Conservation (phyloP, 1,140 invertebrate genomes). For the Pachyrhynchus sulphureomaculatus region DNA sequence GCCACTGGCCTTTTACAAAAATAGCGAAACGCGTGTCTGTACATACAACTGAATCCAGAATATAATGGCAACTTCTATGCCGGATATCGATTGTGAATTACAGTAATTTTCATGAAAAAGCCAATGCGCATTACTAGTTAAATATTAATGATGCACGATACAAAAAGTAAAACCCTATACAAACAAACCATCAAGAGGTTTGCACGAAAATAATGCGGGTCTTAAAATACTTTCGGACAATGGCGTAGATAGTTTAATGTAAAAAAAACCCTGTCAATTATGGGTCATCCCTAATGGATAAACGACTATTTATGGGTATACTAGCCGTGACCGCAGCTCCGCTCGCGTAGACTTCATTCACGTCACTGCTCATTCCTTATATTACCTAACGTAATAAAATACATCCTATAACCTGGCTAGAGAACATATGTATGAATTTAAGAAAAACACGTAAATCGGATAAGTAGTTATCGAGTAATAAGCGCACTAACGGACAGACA, state of each 20-base stretch:
- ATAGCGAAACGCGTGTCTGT: slow-evolving; percentile 12
- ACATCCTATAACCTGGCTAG: no score
- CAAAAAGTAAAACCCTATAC: slow-evolving; percentile 11
- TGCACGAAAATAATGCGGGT: slow-evolving; percentile 9
- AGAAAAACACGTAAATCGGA: no score
- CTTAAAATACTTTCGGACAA: not conserved
- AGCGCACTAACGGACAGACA: no score
- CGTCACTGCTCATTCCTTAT: no score
- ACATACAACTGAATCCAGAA: not conserved
- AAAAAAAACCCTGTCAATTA: no score
- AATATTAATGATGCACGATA: slow-evolving; percentile 27
- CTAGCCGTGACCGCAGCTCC: no score
- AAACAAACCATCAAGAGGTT: slow-evolving; percentile 19
- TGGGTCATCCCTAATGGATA: no score
- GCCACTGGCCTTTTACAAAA: not conserved
- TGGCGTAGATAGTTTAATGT: not conserved
- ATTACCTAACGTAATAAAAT: no score
- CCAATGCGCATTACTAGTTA: slow-evolving; percentile 31
- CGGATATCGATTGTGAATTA: slow-evolving; percentile 30
- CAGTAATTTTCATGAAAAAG: slow-evolving; percentile 29
- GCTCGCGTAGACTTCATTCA: no score
- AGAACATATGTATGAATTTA: no score
- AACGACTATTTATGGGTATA: no score
- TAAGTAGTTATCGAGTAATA: no score
- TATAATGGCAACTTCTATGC: slow-evolving; percentile 19